Conservation (phyloP, 2,888 invertebrate genomes). For the Drosophila birchii region DNA sequence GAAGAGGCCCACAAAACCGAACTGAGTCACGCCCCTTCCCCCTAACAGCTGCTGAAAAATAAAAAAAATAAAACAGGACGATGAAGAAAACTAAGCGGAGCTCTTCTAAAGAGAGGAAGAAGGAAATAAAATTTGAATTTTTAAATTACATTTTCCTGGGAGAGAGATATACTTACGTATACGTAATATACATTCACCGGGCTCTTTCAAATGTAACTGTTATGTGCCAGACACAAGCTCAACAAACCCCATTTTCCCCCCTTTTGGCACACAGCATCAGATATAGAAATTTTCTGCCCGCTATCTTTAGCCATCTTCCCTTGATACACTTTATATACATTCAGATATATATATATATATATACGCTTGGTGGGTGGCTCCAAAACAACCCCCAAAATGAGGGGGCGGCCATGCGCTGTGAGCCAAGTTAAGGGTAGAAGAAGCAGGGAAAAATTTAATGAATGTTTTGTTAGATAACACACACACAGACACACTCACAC, state of each 20-base stretch:
- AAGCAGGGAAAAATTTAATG: constrained; percentile 72
- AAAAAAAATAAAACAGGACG: constrained; percentile 9
- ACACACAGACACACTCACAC: constrained; percentile 16
- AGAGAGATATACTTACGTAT: constrained; percentile 10
- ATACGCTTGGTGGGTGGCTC: constrained; percentile 48
- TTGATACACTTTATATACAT: constrained; percentile 39
- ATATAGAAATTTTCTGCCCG: constrained; percentile 77
- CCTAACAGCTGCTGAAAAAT: constrained; percentile 4
- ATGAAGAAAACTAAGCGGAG: constrained; percentile 9
- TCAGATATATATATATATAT: not conserved
- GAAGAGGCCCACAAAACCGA: constrained; percentile 3
- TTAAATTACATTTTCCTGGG: constrained; percentile 75
- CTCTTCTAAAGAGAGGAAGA: constrained; percentile 25
- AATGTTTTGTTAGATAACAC: constrained; percentile 77
- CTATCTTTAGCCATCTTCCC: constrained; percentile 76
- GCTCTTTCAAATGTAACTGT: constrained; percentile 68
- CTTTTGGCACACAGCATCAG: constrained; percentile 62
- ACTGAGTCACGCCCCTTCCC: constrained; percentile 39
- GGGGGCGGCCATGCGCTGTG: constrained; percentile 54
- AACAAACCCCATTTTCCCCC: constrained; percentile 55
- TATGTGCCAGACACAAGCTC: constrained; percentile 57
- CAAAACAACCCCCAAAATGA: constrained; percentile 72
- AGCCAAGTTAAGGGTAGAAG: constrained; percentile 55
- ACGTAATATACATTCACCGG: constrained; percentile 16
- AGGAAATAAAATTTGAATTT: constrained; percentile 68